Evolutionary conservation across 2,888 invertebrate species (phyloP).

Genomic region (Aleiodes leptofemur): DNA sequence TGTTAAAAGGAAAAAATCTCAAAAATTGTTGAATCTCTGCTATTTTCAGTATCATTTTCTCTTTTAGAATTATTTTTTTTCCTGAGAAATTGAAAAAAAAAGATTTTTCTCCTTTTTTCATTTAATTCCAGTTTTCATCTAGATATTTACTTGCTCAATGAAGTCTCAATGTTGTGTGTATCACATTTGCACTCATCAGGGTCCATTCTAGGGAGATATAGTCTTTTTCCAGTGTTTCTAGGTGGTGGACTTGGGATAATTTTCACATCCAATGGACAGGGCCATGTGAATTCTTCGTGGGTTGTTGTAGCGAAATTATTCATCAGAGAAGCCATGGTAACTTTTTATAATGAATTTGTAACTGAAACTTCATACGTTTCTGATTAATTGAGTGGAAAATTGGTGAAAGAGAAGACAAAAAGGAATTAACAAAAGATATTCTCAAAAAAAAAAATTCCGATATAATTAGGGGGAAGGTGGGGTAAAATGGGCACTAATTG

Average conservation of each 20-base stretch:
- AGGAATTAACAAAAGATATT: too few species aligned
- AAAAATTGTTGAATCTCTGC: too few species aligned
- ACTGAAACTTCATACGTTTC: not conserved
- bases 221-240: constrained; percentile 74
- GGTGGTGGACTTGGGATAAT: constrained; percentile 81
- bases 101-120: not conserved
- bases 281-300: constrained; percentile 79
- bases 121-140: not conserved
- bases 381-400: not conserved
- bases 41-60: too few species aligned
- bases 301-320: constrained; percentile 76
- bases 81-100: too few species aligned
- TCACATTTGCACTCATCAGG: constrained; percentile 82
- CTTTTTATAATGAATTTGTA: not conserved
- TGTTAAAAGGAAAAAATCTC: too few species aligned
- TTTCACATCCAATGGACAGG: constrained; percentile 78
- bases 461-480: not conserved
- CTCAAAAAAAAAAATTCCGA: not conserved
- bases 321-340: constrained; percentile 63
- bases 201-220: constrained; percentile 77
- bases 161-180: constrained; percentile 79
- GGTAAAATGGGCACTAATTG: not conserved
- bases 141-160: constrained; percentile 76
- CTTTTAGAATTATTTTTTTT: too few species aligned
- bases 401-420: too few species aligned